A percentile compares a stretch with the other conserved stretches of the same genome.
Conservation (phyloP, 2,888 invertebrate genomes). For the Crepidodera aurea region DNA sequence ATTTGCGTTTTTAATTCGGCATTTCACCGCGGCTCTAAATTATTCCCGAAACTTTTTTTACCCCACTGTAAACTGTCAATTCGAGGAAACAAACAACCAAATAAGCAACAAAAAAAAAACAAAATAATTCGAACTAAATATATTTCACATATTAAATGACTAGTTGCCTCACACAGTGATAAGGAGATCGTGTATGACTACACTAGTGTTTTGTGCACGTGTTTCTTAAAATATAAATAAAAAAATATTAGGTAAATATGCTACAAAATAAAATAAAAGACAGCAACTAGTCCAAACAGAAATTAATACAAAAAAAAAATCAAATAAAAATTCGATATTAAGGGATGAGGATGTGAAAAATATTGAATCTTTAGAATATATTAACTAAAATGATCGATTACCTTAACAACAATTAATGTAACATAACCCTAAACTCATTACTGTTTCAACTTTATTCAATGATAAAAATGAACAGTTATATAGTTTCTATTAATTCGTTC, state of each 20-base stretch:
- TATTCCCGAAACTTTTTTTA: constrained; percentile 39
- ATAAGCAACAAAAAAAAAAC: constrained; percentile 50
- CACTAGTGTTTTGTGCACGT: constrained; percentile 54
- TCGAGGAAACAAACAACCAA: constrained; percentile 39
- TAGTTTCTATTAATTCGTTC: too few relatives aligned
- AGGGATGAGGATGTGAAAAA: neutral
- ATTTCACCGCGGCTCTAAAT: constrained; percentile 38
- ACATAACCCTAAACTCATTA: too few relatives aligned
- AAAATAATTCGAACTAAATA: constrained; percentile 55
- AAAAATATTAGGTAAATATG: constrained; percentile 47
- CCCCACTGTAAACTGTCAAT: constrained; percentile 52
- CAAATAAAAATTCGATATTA: neutral
- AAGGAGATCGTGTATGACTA: constrained; percentile 58
- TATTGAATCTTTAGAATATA: neutral
- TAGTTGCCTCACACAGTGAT: constrained; percentile 63
- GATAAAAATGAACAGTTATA: too few relatives aligned
- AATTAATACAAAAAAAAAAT: constrained; percentile 21
- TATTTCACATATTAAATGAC: constrained; percentile 57
- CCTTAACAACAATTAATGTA: too few relatives aligned
- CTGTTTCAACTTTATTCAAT: too few relatives aligned
- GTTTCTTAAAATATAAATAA: constrained; percentile 47
- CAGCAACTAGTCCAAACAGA: constrained; percentile 51
- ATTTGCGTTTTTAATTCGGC: constrained; percentile 40
- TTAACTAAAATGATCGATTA: too few relatives aligned
- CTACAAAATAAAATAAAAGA: constrained; percentile 41